Evolutionary conservation across 92 coral and sea anemone species (phyloP).

Genomic region (Phenganax subtilis): DNA sequence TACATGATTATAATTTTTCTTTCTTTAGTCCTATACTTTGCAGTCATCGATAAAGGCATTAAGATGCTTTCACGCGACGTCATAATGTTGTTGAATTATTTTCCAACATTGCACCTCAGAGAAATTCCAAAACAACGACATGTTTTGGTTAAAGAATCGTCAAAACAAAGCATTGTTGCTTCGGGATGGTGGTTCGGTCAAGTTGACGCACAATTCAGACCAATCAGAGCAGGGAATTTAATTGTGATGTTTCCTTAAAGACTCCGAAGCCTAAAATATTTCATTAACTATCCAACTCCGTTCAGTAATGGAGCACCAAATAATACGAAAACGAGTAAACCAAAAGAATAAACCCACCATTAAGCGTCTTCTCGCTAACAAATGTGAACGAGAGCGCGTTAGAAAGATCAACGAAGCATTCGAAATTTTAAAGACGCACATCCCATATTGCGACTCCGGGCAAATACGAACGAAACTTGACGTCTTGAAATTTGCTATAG

Average conservation of each 20-base stretch:
- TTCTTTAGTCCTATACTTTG: neutral
- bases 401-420: constrained; percentile 62
- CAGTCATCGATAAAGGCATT: neutral
- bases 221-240: neutral
- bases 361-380: constrained; percentile 52
- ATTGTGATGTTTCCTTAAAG: constrained; percentile 4
- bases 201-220: neutral
- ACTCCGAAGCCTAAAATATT: neutral
- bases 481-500: constrained; percentile 50
- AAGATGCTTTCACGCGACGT: neutral
- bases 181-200: neutral
- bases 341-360: constrained; percentile 31
- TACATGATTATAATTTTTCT: neutral
- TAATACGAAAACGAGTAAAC: neutral
- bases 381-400: constrained; percentile 56
- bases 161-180: constrained; percentile 16
- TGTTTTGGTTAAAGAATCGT: constrained; percentile 22
- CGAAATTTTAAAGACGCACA: constrained; percentile 47
- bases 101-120: constrained; percentile 1
- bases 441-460: constrained; percentile 49
- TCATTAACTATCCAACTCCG: neutral
- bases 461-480: constrained; percentile 53
- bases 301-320: constrained; percentile 7
- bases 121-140: constrained; percentile 21
- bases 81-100: constrained; percentile 1